Conservation (phyloP, 1,140 invertebrate genomes). For the Hyles euphorbiae region DNA sequence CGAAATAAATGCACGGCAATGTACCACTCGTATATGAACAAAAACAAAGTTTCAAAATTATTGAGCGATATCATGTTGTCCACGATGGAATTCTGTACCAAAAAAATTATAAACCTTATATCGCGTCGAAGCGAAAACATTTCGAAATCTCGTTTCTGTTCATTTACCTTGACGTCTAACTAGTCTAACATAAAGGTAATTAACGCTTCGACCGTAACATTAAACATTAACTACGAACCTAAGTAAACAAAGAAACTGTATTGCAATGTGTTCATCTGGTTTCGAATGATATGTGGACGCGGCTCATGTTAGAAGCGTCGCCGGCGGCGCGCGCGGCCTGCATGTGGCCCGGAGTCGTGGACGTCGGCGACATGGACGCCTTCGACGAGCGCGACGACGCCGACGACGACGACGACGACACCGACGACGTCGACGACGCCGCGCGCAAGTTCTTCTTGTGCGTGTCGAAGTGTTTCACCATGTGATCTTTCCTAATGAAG, state of each 20-base stretch:
- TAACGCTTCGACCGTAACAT: slow-evolving; percentile 22
- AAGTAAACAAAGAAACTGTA: slow-evolving; percentile 34
- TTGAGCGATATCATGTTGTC: slow-evolving; percentile 12
- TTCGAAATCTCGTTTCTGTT: slow-evolving; percentile 1
- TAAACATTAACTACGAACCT: slow-evolving; percentile 33
- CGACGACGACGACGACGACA: slow-evolving; percentile 21
- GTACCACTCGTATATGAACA: slow-evolving; percentile 28
- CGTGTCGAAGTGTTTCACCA: slow-evolving; percentile 94
- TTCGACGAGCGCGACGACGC: slow-evolving; percentile 37
- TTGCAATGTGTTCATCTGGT: slow-evolving; percentile 29
- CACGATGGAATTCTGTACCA: background rate
- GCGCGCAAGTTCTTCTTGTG: slow-evolving; percentile 77
- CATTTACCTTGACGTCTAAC: slow-evolving; percentile 1
- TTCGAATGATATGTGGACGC: slow-evolving; percentile 52
- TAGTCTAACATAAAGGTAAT: slow-evolving; percentile 33
- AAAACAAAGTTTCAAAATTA: slow-evolving; percentile 4
- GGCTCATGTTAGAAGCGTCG: slow-evolving; percentile 12
- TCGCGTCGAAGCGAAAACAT: too few species aligned
- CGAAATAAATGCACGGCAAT: slow-evolving; percentile 30
- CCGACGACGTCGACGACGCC: slow-evolving; percentile 26
- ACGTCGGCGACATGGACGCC: slow-evolving; percentile 37
- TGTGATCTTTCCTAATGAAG: slow-evolving; percentile 95
- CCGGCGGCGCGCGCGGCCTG: too few species aligned
- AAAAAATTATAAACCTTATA: background rate
- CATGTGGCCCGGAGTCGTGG: slow-evolving; percentile 15